A percentile compares a stretch with the other conserved stretches of the same genome.
These are phyloP conservation scores for Lamellibrachia luymesi DNA, from an alignment of 1,140 invertebrate species.

Conservation along the genomic window DNA sequence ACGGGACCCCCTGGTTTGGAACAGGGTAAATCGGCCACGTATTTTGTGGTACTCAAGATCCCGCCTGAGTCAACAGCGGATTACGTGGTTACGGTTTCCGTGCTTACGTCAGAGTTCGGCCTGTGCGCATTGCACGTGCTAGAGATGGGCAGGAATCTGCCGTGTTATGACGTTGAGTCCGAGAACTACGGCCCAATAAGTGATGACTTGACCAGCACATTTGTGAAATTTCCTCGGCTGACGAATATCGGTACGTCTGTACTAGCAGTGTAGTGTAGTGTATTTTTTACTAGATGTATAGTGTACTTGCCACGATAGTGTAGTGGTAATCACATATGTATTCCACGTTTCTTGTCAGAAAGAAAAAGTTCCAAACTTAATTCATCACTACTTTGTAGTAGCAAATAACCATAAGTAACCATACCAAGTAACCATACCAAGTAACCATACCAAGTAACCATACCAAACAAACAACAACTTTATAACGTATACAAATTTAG, in stretches of 20 bases:
- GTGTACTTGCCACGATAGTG: too few species aligned
- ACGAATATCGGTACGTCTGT: not conserved
- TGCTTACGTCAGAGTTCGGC: not conserved
- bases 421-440: too few species aligned
- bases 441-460: too few species aligned
- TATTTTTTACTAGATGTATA: too few species aligned
- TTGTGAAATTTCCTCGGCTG: not conserved
- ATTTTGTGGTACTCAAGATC: slow-evolving; percentile 10
- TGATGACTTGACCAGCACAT: not conserved
- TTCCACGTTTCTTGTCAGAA: too few species aligned
- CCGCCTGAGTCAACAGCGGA: slow-evolving; percentile 9
- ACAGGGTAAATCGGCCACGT: not conserved
- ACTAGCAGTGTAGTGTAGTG: not conserved
- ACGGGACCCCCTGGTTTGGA: not conserved
- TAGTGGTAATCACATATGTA: too few species aligned
- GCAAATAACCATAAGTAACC: too few species aligned
- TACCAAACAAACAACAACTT: too few species aligned
- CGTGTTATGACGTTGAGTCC: not conserved
- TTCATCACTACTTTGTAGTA: too few species aligned
- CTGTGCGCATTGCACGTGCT: slow-evolving; percentile 10
- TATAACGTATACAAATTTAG: too few species aligned
- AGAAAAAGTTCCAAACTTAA: too few species aligned
- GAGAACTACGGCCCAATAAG: not conserved
- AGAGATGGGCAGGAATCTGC: slow-evolving; percentile 11
- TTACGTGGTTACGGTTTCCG: not conserved